These are phyloP conservation scores for Drosophila athabasca DNA, from an alignment of 1,140 invertebrate species.

Conservation along the genomic window DNA sequence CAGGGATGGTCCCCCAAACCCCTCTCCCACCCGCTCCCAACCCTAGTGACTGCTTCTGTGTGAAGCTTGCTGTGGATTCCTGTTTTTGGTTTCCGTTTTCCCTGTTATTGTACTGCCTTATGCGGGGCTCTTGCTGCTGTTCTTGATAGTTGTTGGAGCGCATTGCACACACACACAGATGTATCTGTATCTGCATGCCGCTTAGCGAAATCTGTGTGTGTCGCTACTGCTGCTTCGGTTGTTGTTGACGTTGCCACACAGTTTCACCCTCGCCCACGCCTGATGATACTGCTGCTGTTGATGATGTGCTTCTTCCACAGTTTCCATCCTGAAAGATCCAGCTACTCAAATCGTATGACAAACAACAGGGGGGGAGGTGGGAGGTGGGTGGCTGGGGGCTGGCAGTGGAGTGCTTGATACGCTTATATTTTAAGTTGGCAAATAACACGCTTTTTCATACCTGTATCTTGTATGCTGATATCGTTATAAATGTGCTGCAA, in stretches of 20 bases:
- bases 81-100: conserved; percentile 1
- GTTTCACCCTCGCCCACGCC: background rate
- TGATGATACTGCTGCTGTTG: background rate
- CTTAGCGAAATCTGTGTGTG: conserved; percentile 42
- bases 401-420: conserved; percentile 10
- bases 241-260: conserved; percentile 35
- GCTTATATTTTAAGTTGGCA: conserved; percentile 49
- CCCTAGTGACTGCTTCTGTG: too few species aligned
- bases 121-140: conserved; percentile 9
- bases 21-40: too few species aligned
- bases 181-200: conserved; percentile 6
- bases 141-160: conserved; percentile 49
- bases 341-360: conserved; percentile 37
- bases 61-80: too few species aligned
- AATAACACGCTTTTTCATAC: conserved; percentile 47
- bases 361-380: conserved; percentile 10
- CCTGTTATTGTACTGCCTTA: conserved; percentile 25
- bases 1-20: too few species aligned
- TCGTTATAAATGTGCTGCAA: conserved; percentile 50
- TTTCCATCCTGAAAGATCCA: background rate
- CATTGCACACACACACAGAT: conserved; percentile 9
- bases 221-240: conserved; percentile 5
- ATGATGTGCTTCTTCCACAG: too few species aligned
- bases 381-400: too few species aligned
- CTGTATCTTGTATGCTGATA: conserved; percentile 28